These are phyloP conservation scores for Sander vitreus DNA, from an alignment of 2,113 vertebrate genomes.

Conservation along the genomic window DNA sequence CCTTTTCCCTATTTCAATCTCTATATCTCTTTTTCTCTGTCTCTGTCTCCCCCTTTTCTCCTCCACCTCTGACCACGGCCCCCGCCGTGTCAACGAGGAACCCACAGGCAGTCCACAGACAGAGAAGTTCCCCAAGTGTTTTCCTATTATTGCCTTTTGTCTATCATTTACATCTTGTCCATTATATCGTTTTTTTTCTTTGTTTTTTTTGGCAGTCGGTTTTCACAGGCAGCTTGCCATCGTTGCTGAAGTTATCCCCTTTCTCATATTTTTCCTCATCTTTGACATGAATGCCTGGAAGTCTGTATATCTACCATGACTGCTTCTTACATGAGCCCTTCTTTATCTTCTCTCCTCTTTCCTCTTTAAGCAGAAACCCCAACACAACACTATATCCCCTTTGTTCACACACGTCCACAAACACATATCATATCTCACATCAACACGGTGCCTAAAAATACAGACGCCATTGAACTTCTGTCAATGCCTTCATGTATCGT, in stretches of 20 bases:
- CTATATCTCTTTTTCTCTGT: slow-evolving; percentile 60
- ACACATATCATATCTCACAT: slow-evolving; percentile 73
- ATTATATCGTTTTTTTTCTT: slow-evolving; percentile 1
- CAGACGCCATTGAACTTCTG: slow-evolving; percentile 91
- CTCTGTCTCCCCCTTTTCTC: slow-evolving; percentile 66
- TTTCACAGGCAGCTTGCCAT: slow-evolving; percentile 78
- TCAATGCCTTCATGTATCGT: slow-evolving; percentile 83
- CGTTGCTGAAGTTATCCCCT: slow-evolving; percentile 87
- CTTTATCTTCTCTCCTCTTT: slow-evolving; percentile 48
- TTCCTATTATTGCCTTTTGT: slow-evolving; percentile 58
- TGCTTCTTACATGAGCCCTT: slow-evolving; percentile 86
- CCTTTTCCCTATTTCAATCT: slow-evolving; percentile 31
- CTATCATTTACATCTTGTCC: slow-evolving; percentile 52
- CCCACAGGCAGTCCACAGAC: slow-evolving; percentile 62
- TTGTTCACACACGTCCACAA: slow-evolving; percentile 88
- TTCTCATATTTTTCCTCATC: slow-evolving; percentile 79
- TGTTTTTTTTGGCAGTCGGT: slow-evolving; percentile 18
- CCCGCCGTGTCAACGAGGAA: slow-evolving; percentile 51
- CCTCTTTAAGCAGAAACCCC: slow-evolving; percentile 81
- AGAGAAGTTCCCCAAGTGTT: slow-evolving; percentile 55
- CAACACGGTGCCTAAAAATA: slow-evolving; percentile 99
- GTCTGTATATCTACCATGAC: slow-evolving; percentile 88
- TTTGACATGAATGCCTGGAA: slow-evolving; percentile 78
- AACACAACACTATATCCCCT: slow-evolving; percentile 78
- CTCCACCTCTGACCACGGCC: slow-evolving; percentile 61